Evolutionary conservation across 2,797 vertebrate species (phyloP), one percentile per base, ranked within the genome.

Genomic region (Salarias fasciatus): DNA sequence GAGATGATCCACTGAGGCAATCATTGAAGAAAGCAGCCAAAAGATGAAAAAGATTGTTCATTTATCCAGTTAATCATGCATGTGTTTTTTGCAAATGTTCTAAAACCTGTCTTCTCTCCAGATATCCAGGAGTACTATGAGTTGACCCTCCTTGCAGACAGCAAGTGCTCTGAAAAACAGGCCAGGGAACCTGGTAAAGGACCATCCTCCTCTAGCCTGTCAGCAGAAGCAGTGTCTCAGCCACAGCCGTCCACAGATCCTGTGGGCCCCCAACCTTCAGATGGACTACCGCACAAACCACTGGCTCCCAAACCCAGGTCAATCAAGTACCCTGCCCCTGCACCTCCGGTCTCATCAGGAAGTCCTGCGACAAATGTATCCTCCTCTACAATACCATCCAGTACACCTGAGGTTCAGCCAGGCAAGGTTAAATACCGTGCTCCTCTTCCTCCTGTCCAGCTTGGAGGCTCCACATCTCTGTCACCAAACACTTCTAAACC

Each of bases 111-210:
- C 13, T 24, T 57, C 29, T 64, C 45, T 58, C 13, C 77, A 97
- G 91, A 92, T 50, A 92, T 92, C 62, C 91, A 92, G 76, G 91
- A 92, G 55, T 91, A 80, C 76, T 91, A 92, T 8, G 91, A 92
- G 75, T 41, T 87, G 61, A 88, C 83, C 1, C 31, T 92, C 48
- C 56, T 62, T 12, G 40, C 63, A 11, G 87, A 88, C 58, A 75
- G 40, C 11, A 74, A 69, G 11, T 18, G 0, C 38, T 72, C 79
- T 52, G 55, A 12, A 6, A 60, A 55, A 14, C 64, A 60, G 28
- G 5, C 15, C 0, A 38, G 57, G 0, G 13, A 13, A 42, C 54
- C 47, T 3, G 28, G 8, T 31, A 58, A 15, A 35, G 45, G 46
- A 2, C 12, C 63, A 48, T 40, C 38, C 30, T 18, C 77, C 7